Evolutionary conservation across 2,888 invertebrate genomes (phyloP), one percentile per base, ranked within the genome.

Genomic region (Epicampocera succincta): DNA sequence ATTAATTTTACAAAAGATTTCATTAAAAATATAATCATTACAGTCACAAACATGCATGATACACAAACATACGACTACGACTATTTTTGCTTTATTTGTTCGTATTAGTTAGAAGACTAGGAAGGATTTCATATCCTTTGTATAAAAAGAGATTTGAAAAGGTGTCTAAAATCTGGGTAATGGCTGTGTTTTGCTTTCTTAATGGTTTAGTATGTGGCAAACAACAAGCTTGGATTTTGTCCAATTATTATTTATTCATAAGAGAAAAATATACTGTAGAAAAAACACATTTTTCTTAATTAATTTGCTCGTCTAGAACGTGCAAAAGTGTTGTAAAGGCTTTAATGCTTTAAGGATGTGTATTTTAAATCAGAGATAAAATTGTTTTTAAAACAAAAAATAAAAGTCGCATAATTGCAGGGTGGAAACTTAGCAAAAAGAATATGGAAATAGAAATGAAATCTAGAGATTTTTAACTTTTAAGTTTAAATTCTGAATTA

Each of bases 261-360:
- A 12, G 8, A 11, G 1, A 11, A 19, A n/a, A 50, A 19, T n/a
- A n/a, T n/a, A n/a, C n/a, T n/a, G n/a, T n/a, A n/a, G n/a, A n/a
- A 38, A 38, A 21, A 0, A 19, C 21, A n/a, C 4, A 42, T 33
- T 46, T 65, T 58, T 48, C 13, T 65, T 65, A 19, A 48, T 29
- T 73, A n/a, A 17, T 56, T 74, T 84, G 86, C 87, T 88, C 86
- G 84, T 85, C 46, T 77, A 68, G 86, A 88, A 89, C 89, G 89
- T 88, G 88, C 87, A 85, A 85, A 89, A 88, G 87, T 86, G 86
- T 85, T 84, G 83, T 77, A 86, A 86, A 85, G 80, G 83, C 84
- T 69, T 65, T 85, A 85, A 84, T 81, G 83, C 73, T 71, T 74
- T 72, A 77, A 77, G 68, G 52, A 60, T 60, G 42, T 33, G 8